Percentiles rank a stretch among this genome's conserved stretches.
Evolutionary conservation across 1,140 invertebrate species (phyloP).

Genomic region (Chironomus striatipennis): DNA sequence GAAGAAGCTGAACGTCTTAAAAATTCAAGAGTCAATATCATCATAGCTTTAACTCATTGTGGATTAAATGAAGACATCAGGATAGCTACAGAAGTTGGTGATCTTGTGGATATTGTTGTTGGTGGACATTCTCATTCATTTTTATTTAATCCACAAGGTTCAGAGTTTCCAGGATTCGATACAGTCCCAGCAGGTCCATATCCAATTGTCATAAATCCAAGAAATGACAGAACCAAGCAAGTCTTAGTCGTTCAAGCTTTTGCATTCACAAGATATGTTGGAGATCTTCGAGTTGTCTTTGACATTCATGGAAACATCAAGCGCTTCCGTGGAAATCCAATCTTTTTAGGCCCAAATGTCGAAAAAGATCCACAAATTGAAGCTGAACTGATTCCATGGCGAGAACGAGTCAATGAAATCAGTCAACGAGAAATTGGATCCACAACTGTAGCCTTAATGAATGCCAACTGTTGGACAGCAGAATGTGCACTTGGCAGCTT

Average conservation of each 20-base stretch:
- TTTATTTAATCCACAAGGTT: constrained; percentile 51
- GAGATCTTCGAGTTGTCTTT: constrained; percentile 64
- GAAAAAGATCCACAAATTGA: constrained; percentile 37
- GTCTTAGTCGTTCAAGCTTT: constrained; percentile 64
- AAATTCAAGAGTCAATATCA: constrained; percentile 56
- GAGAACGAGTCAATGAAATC: constrained; percentile 46
- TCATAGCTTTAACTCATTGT: constrained; percentile 71
- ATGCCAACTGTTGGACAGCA: constrained; percentile 44
- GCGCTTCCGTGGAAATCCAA: constrained; percentile 63
- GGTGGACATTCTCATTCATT: constrained; percentile 83
- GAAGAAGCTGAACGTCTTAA: constrained; percentile 53
- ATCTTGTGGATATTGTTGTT: constrained; percentile 68
- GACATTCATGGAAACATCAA: constrained; percentile 58
- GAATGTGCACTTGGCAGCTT: constrained; percentile 73
- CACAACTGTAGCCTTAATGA: constrained; percentile 48
- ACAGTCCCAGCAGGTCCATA: constrained; percentile 48
- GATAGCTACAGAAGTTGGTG: constrained; percentile 54
- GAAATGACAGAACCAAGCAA: constrained; percentile 41
- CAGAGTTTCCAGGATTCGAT: constrained; percentile 46
- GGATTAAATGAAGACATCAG: constrained; percentile 59
- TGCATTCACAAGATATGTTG: constrained; percentile 63
- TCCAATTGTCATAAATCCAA: constrained; percentile 53
- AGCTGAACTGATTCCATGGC: constrained; percentile 49
- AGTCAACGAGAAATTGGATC: constrained; percentile 49
- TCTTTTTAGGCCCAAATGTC: constrained; percentile 51